Evolutionary conservation across 2,888 invertebrate species (phyloP), one percentile per base, ranked within the genome.

Genomic region (Mylabris sibirica): DNA sequence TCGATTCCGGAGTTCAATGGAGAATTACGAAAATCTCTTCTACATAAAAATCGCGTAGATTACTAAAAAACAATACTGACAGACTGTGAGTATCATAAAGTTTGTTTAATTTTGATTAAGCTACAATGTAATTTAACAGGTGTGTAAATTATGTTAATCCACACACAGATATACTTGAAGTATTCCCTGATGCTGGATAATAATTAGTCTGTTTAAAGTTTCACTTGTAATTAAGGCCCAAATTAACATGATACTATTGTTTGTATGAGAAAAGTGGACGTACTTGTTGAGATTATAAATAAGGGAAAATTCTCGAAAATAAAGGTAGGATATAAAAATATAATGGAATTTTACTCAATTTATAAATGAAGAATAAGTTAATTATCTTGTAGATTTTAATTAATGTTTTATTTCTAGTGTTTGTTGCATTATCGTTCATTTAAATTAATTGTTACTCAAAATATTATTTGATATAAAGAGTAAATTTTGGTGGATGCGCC

Each of bases 401-500:
- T 30, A 6, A 30, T 8, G 30, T 30, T 30, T 3, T n/a, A n/a
- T n/a, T n/a, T n/a, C n/a, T n/a, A n/a, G n/a, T n/a, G n/a, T n/a
- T n/a, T n/a, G n/a, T n/a, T n/a, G n/a, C n/a, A n/a, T n/a, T n/a
- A n/a, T n/a, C n/a, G n/a, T n/a, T n/a, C n/a, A n/a, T n/a, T 1
- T 30, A 30, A 30, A 30, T 30, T 30, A 30, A 30, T 30, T 30
- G n/a, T 30, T 12, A 1, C 14, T 14, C 8, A 5, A 11, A 11
- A 38, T 38, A 9, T 30, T 30, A 8, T 30, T 30, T 6, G 30
- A 30, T 8, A 12, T 38, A 12, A 9, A n/a, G n/a, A n/a, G n/a
- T n/a, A n/a, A 38, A 38, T 12, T 12, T 38, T 64, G 64, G 53
- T 57, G 64, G 53, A 53, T 64, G 53, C 64, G 53, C 64, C 64